Evolutionary conservation across 2,113 vertebrate species (phyloP), one percentile per base, ranked within the genome.

Genomic region (Bubo scandiacus): DNA sequence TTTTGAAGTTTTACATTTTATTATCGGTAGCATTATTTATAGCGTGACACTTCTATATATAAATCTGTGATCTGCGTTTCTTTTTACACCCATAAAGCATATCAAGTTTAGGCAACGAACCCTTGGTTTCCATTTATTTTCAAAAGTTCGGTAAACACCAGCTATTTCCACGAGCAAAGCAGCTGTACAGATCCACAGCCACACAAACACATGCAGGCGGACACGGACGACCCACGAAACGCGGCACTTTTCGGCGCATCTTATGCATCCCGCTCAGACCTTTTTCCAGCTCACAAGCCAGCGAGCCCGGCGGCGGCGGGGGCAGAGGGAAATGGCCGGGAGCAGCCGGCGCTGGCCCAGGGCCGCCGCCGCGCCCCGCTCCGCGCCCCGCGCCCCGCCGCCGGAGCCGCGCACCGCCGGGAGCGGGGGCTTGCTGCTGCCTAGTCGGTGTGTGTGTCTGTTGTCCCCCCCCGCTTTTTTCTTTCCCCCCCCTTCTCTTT

Each of bases 1-100:
- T 91, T 92, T 83, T 57, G 43, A 88, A 96, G 91, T 86, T 94
- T 92, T 40, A 32, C 65, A 43, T 90, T 97, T 94, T 95, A 94
- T 95, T 94, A 75, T 59, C 70, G n/a, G 72, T 2, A 70, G 88
- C 88, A 75, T 94, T 96, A 86, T 92, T 95, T 93, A 94, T 88
- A 88, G 94, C 75, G 34, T 6, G 80, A 88, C 75, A 30, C 30
- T 52, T 75, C 79, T 88, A 92, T 61, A 95, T 85, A 92, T 80
- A 93, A 80, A 81, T 47, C 77, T 18, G 51, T 4, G 43, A 92
- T 9, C 90, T 32, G 88, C 67, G 81, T 45, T 90, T 88, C 85
- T 91, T 93, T 86, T 77, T 20, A 85, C 92, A 12, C 79, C 82
- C 58, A 26, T 22, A 83, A 91, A 86, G 36, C 55, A 1, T 32